Base-by-base conservation (phyloP, 1,140 invertebrate genomes). In the Harpegnathos saltator region DNA sequence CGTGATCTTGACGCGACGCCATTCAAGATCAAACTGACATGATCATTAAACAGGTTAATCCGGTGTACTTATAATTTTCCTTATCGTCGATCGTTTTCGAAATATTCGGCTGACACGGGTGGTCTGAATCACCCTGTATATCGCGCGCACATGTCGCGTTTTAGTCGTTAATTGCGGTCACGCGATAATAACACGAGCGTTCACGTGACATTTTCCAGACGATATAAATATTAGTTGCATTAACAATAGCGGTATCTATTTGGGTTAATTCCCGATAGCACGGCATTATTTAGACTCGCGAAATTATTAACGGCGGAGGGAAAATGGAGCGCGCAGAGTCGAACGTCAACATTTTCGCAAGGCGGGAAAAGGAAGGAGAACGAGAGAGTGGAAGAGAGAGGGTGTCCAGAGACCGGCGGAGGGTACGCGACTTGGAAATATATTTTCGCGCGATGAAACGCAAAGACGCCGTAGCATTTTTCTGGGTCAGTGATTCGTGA, bases 361-460 rank as follows among this genome's bases (percentile, higher is more conserved):
- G 15, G 17, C 15, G 19, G 0, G 50, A 56, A 14, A 38, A 1
- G 38, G 52, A 0, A 17, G 44, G 15, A 52, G n/a, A 24, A 38
- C 5, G 33, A 22, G 54, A 65, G 59, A n/a, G 11, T 54, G 3
- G 29, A 24, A 22, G 54, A 65, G 59, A n/a, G 11, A 65, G 3
- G 29, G 1, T 3, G 38, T 9, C 38, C 9, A 9, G 38, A 11
- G 38, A 44, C 3, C 38, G 38, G 26, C 33, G n/a, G 52, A 17
- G 26, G 15, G 1, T 44, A 50, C 15, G 9, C 11, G 29, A 68
- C 19, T 44, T 44, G 69, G 33, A 56, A 68, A 56, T 50, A 19
- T 26, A 0, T 26, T 69, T 66, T 44, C 17, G 26, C 19, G 9
- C 22, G 62, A 58, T 69, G n/a, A 77, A 77, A 66, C 15, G 61